phyloP scores from a whole-genome alignment of 1,140 invertebrate genomes.

The Pseudoatta argentina region DNA sequence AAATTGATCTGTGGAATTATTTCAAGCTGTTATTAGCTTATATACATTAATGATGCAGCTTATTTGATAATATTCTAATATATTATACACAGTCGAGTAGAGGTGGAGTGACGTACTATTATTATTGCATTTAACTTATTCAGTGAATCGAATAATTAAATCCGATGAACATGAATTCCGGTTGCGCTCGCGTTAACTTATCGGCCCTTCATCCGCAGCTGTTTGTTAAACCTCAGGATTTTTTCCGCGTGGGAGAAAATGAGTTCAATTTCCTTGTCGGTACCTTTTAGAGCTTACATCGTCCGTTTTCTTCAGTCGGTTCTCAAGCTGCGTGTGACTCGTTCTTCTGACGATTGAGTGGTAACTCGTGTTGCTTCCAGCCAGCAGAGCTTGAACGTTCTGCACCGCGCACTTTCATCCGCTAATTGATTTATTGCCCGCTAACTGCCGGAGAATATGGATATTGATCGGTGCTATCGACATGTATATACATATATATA shows the following conservation, averaged over 20 bases:
- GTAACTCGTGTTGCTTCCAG: conserved; percentile 48
- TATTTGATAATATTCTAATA: conserved; percentile 4
- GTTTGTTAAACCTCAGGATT: conserved; percentile 33
- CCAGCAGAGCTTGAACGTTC: conserved; percentile 40
- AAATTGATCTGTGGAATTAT: neutral
- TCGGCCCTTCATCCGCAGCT: conserved; percentile 36
- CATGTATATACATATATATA: neutral
- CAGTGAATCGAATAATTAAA: conserved; percentile 23
- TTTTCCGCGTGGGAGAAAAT: conserved; percentile 40
- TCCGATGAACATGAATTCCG: neutral
- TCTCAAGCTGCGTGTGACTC: conserved; percentile 23
- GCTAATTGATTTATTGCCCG: conserved; percentile 60
- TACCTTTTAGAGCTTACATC: conserved; percentile 6
- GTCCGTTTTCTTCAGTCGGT: conserved; percentile 21
- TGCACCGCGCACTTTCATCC: conserved; percentile 27
- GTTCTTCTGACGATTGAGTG: conserved; percentile 50
- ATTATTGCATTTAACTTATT: conserved; percentile 19
- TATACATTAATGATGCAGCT: neutral
- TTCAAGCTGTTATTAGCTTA: neutral
- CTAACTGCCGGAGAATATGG: conserved; percentile 58
- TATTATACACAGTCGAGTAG: neutral
- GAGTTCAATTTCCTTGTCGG: conserved; percentile 39
- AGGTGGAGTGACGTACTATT: neutral
- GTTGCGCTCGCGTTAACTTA: conserved; percentile 20
- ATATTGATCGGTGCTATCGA: conserved; percentile 49